phyloP scores from a whole-genome alignment of 2,113 vertebrate species.

The Scytalopus superciliaris region DNA sequence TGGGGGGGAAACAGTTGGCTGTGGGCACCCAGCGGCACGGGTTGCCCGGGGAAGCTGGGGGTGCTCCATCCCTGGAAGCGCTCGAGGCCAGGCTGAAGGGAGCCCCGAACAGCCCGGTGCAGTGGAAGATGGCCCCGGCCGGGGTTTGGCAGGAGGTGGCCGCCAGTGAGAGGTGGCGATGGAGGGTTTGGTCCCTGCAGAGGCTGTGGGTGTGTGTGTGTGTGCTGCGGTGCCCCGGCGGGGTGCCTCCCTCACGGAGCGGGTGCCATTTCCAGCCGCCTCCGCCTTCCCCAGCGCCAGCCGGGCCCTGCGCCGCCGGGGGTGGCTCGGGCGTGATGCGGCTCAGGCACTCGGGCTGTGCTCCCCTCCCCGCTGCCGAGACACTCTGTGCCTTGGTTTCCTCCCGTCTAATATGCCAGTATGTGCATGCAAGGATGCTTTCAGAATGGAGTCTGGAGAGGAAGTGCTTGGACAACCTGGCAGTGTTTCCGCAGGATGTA shows the following conservation, averaged over 20 bases:
- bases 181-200: neutral
- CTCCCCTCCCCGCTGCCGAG: neutral
- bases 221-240: neutral
- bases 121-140: neutral
- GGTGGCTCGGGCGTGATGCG: accelerated
- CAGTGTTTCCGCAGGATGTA: neutral
- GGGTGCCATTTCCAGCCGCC: no score
- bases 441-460: neutral
- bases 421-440: neutral
- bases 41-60: neutral
- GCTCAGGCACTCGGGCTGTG: neutral
- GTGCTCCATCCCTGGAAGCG: neutral
- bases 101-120: neutral
- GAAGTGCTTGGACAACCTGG: neutral
- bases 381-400: neutral
- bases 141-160: neutral
- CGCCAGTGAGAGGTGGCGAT: neutral
- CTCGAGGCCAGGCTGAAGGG: neutral
- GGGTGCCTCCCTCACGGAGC: no score
- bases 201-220: no score
- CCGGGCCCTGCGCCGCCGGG: no score
- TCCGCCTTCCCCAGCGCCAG: no score
- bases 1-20: accelerated
- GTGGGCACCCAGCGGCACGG: neutral
- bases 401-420: neutral